phyloP scores from a whole-genome alignment of 1,140 invertebrate genomes.

The Scaptomyza graminum region DNA sequence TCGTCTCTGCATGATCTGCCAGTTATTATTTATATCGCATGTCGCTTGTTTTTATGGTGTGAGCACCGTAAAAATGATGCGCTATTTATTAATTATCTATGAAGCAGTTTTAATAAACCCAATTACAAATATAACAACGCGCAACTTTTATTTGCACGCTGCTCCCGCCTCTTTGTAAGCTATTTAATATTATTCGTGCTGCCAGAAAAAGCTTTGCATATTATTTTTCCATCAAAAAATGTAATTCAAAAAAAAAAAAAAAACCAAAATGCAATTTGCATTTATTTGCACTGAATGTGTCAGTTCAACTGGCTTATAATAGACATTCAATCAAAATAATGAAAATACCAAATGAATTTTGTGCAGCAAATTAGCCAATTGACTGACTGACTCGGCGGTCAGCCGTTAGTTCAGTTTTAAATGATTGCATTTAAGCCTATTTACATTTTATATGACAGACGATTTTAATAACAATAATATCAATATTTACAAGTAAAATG shows the following conservation, averaged over 20 bases:
- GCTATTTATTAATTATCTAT: conserved; percentile 79
- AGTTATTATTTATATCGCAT: conserved; percentile 31
- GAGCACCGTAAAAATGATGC: conserved; percentile 60
- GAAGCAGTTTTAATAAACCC: conserved; percentile 72
- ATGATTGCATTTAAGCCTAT: conserved; percentile 21
- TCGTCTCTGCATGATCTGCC: conserved; percentile 13
- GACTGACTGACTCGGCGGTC: conserved; percentile 29
- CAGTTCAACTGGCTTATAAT: conserved; percentile 21
- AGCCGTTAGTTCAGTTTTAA: conserved; percentile 7
- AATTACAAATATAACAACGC: conserved; percentile 52
- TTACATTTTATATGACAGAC: conserved; percentile 14
- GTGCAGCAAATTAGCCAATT: conserved; percentile 38
- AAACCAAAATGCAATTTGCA: conserved; percentile 57
- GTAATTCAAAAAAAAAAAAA: conserved; percentile 21
- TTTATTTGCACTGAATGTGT: conserved; percentile 56
- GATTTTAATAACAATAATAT: conserved; percentile 5
- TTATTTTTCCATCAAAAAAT: conserved; percentile 48
- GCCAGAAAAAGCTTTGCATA: conserved; percentile 56
- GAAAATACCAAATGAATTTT: conserved; percentile 47
- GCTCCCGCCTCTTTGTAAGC: conserved; percentile 11
- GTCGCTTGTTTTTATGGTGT: neutral
- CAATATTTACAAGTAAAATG: too few relatives aligned
- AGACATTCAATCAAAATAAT: conserved; percentile 73
- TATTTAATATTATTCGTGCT: conserved; percentile 51
- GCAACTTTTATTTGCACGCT: conserved; percentile 32